Evolutionary conservation across 1,140 invertebrate species (phyloP), one percentile per base, ranked within the genome.

Genomic region (Sinella curviseta): DNA sequence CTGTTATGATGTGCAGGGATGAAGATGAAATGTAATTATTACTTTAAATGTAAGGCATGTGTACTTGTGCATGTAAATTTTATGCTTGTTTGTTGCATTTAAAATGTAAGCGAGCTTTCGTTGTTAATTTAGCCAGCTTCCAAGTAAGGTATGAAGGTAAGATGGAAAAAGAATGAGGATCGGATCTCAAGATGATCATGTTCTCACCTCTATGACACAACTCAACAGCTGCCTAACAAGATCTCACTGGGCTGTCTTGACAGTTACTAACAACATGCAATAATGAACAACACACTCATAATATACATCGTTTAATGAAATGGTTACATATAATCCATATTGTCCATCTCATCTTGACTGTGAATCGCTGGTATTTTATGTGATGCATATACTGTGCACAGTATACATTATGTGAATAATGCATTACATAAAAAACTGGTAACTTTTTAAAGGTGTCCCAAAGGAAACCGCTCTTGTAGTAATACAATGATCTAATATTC

Each of bases 211-310:
- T 26, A 26, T 60, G 55, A 60, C 55, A 60, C 39, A 48, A 48
- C 55, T 60, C 55, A 60, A 60, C 55, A 60, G 39, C 39, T 48
- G 39, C 39, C 39, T 48, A 48, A 48, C 39, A 48, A 48, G 39
- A 48, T 8, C 4, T 8, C 4, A 48, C 17, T 48, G 24, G 12
- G 3, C 55, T 60, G 3, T 14, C 55, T 60, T 60, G 55, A 60
- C 55, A 60, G 39, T 60, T 60, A 60, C 55, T 60, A 60, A 60
- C 55, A n/a, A 60, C 55, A 60, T 60, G 55, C 12, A 60, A 14
- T 4, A 14, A 8, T 17, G 39, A 4, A 8, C 4, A 8, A 48
- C 17, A 4, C 39, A 48, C 4, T 48, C 39, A 8, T 48, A 4
- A 48, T 48, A 17, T 48, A 4, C 39, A 48, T 48, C 39, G 17